These are phyloP conservation scores for Siphamia tubifer DNA, from an alignment of 2,113 vertebrate species.

Conservation along the genomic window DNA sequence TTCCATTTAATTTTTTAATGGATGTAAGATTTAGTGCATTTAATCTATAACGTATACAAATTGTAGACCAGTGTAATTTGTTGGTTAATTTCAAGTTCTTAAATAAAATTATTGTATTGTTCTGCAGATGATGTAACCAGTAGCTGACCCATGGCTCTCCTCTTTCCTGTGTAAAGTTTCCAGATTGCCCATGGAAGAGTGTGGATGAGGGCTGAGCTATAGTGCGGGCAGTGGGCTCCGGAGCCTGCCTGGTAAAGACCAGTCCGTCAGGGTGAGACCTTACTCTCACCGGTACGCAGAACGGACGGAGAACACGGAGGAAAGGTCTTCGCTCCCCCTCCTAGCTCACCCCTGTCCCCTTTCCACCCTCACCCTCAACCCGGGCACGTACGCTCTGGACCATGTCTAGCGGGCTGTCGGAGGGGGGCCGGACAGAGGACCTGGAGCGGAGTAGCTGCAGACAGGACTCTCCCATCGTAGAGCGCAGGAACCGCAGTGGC, in stretches of 20 bases:
- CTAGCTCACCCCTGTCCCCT: conserved; percentile 66
- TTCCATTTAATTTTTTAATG: too few species aligned
- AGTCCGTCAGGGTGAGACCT: conserved; percentile 58
- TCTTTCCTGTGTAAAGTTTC: conserved; percentile 72
- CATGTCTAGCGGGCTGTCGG: conserved; percentile 93
- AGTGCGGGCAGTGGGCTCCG: conserved; percentile 69
- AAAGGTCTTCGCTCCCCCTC: conserved; percentile 57
- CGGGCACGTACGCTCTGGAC: conserved; percentile 77
- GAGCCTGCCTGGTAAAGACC: conserved; percentile 73
- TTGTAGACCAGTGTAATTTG: too few species aligned
- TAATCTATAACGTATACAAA: too few species aligned
- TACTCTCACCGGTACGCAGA: conserved; percentile 65
- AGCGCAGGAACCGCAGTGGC: conserved; percentile 94
- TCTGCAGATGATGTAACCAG: background rate
- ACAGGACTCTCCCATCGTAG: conserved; percentile 83
- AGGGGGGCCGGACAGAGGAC: conserved; percentile 85
- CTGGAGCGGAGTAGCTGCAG: conserved; percentile 81
- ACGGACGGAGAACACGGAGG: conserved; percentile 55
- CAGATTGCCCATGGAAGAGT: conserved; percentile 69
- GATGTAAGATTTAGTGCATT: too few species aligned
- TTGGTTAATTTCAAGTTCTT: too few species aligned
- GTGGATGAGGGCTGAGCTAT: conserved; percentile 78
- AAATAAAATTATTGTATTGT: too few species aligned
- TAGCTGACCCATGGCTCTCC: conserved; percentile 31
- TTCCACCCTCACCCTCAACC: conserved; percentile 69